A percentile compares a stretch with the other conserved stretches of the same genome.
Evolutionary conservation across 2,888 invertebrate species (phyloP).

Genomic region (Pilophorus perplexus): DNA sequence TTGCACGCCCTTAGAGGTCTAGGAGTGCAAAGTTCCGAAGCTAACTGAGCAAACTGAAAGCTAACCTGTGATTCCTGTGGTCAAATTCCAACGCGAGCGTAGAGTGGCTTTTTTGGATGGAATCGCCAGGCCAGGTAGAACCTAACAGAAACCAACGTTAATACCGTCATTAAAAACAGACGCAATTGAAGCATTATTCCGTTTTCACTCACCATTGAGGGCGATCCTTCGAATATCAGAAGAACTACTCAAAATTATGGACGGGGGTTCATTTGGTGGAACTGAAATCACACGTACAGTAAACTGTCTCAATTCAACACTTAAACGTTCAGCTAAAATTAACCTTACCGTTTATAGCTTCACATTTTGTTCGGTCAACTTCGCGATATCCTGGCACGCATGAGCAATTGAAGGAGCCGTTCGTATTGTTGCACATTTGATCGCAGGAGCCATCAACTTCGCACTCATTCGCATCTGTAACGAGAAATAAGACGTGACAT

Average conservation of each 20-base stretch:
- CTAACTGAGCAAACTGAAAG: not conserved
- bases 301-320: too few relatives aligned
- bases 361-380: constrained; percentile 9
- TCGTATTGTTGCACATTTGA: constrained; percentile 68
- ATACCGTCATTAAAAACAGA: not conserved
- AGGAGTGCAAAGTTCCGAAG: not conserved
- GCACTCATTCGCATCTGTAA: constrained; percentile 77
- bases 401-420: constrained; percentile 66
- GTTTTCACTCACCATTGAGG: constrained; percentile 54
- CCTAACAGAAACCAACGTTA: not conserved
- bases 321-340: too few relatives aligned
- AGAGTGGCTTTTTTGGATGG: constrained; percentile 19
- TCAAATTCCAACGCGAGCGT: constrained; percentile 61
- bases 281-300: constrained; percentile 52
- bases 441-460: constrained; percentile 67
- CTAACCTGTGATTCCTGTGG: constrained; percentile 58
- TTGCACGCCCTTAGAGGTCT: not conserved
- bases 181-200: not conserved
- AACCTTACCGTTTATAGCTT: constrained; percentile 24
- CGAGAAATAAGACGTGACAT: too few relatives aligned
- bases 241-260: constrained; percentile 68
- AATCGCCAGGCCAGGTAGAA: constrained; percentile 28
- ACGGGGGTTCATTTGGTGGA: constrained; percentile 62
- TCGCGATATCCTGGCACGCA: constrained; percentile 69
- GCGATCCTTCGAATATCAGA: constrained; percentile 63